Conservation (phyloP, 2,797 vertebrate genomes). For the Falco biarmicus region DNA sequence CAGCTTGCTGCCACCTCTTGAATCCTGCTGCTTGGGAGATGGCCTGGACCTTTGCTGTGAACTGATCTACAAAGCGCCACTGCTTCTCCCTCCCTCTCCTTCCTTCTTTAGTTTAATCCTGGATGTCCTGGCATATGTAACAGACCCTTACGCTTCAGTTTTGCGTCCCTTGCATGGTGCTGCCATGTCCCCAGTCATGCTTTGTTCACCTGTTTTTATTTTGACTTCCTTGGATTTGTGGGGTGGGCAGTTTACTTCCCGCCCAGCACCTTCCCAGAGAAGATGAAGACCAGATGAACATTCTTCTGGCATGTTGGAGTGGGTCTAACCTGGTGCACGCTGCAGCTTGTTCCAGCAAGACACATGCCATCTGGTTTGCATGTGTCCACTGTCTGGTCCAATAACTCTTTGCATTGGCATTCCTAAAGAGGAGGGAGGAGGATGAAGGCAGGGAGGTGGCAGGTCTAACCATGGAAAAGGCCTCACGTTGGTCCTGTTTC, state of each 20-base stretch:
- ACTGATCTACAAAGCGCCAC: background rate
- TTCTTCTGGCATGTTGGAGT: background rate
- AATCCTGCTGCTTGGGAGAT: constrained; percentile 56
- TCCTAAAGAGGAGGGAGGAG: constrained; percentile 4
- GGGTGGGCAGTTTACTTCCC: background rate
- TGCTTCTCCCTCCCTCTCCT: background rate
- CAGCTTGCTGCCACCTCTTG: constrained; percentile 50
- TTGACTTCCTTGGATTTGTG: background rate
- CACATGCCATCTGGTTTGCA: background rate
- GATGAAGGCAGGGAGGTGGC: background rate
- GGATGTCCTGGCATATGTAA: background rate
- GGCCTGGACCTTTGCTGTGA: constrained; percentile 12
- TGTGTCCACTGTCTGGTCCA: background rate
- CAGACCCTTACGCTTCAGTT: background rate
- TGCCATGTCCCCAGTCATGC: background rate
- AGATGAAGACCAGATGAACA: accelerated
- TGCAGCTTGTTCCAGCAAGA: background rate
- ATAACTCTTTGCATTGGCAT: background rate
- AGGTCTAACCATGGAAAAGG: background rate
- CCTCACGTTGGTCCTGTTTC: background rate
- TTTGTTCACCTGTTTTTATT: constrained; percentile 1
- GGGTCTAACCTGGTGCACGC: background rate
- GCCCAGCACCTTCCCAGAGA: background rate
- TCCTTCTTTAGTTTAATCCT: background rate
- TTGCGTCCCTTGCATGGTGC: constrained; percentile 70